These are phyloP conservation scores for Panzeria rudis DNA, from an alignment of 2,888 invertebrate species.

Conservation along the genomic window DNA sequence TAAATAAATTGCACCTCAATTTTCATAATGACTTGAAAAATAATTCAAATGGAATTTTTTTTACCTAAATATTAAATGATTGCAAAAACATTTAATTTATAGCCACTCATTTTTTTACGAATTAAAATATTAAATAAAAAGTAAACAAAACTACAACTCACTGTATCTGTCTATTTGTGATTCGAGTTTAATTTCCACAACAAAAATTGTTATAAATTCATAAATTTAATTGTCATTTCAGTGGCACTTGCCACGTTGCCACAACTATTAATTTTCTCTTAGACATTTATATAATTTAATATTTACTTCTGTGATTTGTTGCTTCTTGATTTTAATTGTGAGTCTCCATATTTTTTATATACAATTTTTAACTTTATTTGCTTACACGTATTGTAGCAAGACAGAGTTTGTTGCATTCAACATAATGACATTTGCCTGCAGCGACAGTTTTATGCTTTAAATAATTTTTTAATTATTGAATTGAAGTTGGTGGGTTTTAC, in stretches of 20 bases:
- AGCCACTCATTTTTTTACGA: not conserved
- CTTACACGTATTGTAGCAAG: constrained; percentile 1
- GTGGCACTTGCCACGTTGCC: constrained; percentile 42
- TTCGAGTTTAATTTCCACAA: constrained; percentile 25
- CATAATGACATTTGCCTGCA: constrained; percentile 1
- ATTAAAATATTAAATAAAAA: not conserved
- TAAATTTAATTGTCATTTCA: constrained; percentile 23
- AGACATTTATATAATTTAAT: constrained; percentile 50
- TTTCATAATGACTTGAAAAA: not conserved
- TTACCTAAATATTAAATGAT: constrained; percentile 7
- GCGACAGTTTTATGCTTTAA: constrained; percentile 22
- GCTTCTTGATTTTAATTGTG: constrained; percentile 45
- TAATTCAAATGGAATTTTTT: not conserved
- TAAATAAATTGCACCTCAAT: not conserved
- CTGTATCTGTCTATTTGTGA: constrained; percentile 2
- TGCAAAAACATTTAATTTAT: not conserved
- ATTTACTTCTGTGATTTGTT: constrained; percentile 28
- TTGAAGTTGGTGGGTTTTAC: not conserved
- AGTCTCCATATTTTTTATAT: not conserved
- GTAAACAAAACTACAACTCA: constrained; percentile 7
- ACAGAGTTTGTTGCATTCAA: constrained; percentile 3
- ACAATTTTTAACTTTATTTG: constrained; percentile 7
- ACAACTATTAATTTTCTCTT: constrained; percentile 41
- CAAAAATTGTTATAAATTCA: constrained; percentile 39
- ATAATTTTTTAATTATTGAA: constrained; percentile 49